Conservation (phyloP, 2,113 vertebrate genomes). For the Chaetodon auriga region DNA sequence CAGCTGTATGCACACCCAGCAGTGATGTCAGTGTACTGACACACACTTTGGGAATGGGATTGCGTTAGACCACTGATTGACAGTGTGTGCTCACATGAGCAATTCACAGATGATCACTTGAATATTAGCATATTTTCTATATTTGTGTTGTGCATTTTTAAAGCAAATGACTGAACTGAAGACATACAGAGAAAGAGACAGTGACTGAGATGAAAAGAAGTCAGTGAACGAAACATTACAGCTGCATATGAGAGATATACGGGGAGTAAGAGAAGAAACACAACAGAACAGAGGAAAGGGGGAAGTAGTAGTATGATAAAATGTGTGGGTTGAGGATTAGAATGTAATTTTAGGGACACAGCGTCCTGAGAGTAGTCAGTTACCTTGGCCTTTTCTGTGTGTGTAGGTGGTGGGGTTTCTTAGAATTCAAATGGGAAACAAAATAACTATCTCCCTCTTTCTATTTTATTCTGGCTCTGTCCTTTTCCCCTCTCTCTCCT, state of each 20-base stretch:
- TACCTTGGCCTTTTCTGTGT: constrained; percentile 5
- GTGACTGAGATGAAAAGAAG: neutral
- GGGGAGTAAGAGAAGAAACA: neutral
- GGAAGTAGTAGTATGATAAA: constrained; percentile 13
- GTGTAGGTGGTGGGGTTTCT: constrained; percentile 19
- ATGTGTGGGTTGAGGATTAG: constrained; percentile 51
- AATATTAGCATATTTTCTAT: too few relatives aligned
- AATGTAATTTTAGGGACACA: constrained; percentile 46
- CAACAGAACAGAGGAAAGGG: neutral
- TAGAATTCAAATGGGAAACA: constrained; percentile 40
- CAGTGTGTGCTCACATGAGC: too few relatives aligned
- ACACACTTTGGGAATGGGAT: too few relatives aligned
- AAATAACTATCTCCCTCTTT: constrained; percentile 22
- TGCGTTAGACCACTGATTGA: too few relatives aligned
- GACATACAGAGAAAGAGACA: neutral
- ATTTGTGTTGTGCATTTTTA: too few relatives aligned
- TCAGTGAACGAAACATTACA: neutral
- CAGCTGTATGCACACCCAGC: neutral
- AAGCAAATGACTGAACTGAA: neutral
- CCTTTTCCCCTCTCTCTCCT: neutral
- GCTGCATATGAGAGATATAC: neutral
- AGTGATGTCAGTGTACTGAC: too few relatives aligned
- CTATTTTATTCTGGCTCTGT: neutral
- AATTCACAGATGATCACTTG: too few relatives aligned
- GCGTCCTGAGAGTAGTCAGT: constrained; percentile 14